Percentiles rank a stretch among this genome's conserved stretches.
phyloP scores from a whole-genome alignment of 53 echinoderm and acorn worm genomes.

The Patiria pectinifera region DNA sequence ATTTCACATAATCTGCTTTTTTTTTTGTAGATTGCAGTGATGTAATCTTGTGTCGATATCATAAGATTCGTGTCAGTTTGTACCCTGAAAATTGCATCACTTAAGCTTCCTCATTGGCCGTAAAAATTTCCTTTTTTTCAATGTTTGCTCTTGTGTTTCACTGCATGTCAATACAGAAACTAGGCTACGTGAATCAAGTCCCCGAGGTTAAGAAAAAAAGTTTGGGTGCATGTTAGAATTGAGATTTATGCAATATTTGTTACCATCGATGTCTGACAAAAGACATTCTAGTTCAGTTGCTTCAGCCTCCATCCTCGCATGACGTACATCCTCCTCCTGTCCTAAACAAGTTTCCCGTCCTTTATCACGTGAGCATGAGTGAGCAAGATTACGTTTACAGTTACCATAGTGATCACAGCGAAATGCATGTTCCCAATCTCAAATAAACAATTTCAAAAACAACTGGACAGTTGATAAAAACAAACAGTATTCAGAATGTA shows the following conservation, averaged over 20 bases:
- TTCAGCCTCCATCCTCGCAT: constrained; percentile 20
- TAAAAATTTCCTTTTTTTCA: background rate
- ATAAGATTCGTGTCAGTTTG: too few species aligned
- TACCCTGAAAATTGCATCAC: too few species aligned
- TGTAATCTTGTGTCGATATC: too few species aligned
- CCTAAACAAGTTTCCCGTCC: constrained; percentile 3
- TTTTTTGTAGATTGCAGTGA: too few species aligned
- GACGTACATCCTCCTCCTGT: constrained; percentile 17
- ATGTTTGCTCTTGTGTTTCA: background rate
- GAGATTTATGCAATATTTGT: background rate
- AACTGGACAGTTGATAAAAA: too few species aligned
- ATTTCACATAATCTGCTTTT: too few species aligned
- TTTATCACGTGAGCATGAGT: constrained; percentile 18
- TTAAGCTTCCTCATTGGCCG: too few species aligned
- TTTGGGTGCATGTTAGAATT: background rate
- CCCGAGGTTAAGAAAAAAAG: background rate
- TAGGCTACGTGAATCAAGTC: background rate
- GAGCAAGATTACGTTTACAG: constrained; percentile 12
- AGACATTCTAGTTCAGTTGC: constrained; percentile 49
- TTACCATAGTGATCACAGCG: background rate
- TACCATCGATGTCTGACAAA: constrained; percentile 54
- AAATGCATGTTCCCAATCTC: background rate
- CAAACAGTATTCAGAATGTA: too few species aligned
- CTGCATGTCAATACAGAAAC: background rate
- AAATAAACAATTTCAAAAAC: background rate